These are phyloP conservation scores for Hedychridium roseum DNA, from an alignment of 2,888 invertebrate species.

Conservation along the genomic window DNA sequence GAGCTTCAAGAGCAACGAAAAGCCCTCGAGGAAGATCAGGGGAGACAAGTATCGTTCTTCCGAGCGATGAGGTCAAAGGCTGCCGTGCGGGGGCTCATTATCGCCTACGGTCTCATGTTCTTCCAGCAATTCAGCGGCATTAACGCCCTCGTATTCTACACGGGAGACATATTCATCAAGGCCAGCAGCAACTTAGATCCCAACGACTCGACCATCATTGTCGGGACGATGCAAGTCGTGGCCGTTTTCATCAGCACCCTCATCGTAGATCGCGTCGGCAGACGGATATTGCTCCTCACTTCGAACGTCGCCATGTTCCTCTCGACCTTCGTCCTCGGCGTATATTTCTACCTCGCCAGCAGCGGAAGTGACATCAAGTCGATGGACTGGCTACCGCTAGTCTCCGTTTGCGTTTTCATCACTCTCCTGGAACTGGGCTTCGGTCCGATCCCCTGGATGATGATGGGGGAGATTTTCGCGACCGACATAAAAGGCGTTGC, in stretches of 20 bases:
- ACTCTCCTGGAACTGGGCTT: slow-evolving; percentile 83
- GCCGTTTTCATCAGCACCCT: slow-evolving; percentile 79
- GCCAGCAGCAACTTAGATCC: slow-evolving; percentile 71
- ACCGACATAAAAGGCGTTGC: slow-evolving; percentile 81
- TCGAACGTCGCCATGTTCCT: slow-evolving; percentile 78
- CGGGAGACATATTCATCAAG: slow-evolving; percentile 74
- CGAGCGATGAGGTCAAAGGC: slow-evolving; percentile 70
- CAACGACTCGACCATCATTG: slow-evolving; percentile 76
- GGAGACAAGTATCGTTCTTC: slow-evolving; percentile 68
- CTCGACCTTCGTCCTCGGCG: slow-evolving; percentile 74
- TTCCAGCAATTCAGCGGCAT: slow-evolving; percentile 89
- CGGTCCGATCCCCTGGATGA: slow-evolving; percentile 90
- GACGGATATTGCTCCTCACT: slow-evolving; percentile 76
- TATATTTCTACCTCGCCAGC: slow-evolving; percentile 69
- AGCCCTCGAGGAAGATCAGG: slow-evolving; percentile 66
- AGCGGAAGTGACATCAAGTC: slow-evolving; percentile 62
- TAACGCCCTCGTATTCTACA: slow-evolving; percentile 85
- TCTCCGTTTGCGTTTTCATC: slow-evolving; percentile 79
- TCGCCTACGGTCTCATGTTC: slow-evolving; percentile 83
- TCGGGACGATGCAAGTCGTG: slow-evolving; percentile 84
- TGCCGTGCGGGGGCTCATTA: slow-evolving; percentile 73
- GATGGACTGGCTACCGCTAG: slow-evolving; percentile 79
- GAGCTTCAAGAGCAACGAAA: slow-evolving; percentile 73
- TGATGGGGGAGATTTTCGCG: slow-evolving; percentile 83
- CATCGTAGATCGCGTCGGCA: slow-evolving; percentile 82